Conservation (phyloP, 1,140 invertebrate genomes). For the Zaprionus ghesquierei region DNA sequence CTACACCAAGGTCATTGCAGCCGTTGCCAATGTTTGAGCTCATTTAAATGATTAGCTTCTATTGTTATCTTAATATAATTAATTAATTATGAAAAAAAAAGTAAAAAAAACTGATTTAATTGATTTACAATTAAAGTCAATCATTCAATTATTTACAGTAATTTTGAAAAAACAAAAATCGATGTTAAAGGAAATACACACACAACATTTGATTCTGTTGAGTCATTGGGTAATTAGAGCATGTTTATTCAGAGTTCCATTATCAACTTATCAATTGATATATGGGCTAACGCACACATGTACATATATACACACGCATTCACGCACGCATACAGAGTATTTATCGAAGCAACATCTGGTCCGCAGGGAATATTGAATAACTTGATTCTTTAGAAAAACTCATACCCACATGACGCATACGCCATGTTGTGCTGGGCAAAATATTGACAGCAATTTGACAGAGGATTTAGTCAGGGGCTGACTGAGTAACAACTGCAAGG, state of each 20-base stretch:
- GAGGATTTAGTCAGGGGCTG: constrained; percentile 5
- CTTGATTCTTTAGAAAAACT: neutral
- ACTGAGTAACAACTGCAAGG: constrained; percentile 2
- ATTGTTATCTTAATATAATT: neutral
- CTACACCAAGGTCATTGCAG: constrained; percentile 86
- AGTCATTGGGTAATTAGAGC: constrained; percentile 30
- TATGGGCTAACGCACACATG: neutral
- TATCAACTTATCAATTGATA: constrained; percentile 36
- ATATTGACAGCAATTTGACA: constrained; percentile 61
- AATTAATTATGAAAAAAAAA: neutral
- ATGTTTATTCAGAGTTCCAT: constrained; percentile 7
- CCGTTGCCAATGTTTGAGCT: constrained; percentile 83
- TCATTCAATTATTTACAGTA: neutral
- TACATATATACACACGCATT: neutral
- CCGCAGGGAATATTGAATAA: neutral
- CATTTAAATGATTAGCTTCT: neutral
- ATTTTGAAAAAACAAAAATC: neutral
- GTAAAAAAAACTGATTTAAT: neutral
- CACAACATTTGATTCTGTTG: neutral
- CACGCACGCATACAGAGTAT: neutral
- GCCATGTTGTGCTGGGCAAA: constrained; percentile 32
- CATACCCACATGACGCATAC: constrained; percentile 45
- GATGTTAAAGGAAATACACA: neutral
- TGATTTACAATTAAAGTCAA: neutral
- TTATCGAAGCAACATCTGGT: neutral